phyloP scores from a whole-genome alignment of 2,888 invertebrate genomes.

The Arctia plantaginis region DNA sequence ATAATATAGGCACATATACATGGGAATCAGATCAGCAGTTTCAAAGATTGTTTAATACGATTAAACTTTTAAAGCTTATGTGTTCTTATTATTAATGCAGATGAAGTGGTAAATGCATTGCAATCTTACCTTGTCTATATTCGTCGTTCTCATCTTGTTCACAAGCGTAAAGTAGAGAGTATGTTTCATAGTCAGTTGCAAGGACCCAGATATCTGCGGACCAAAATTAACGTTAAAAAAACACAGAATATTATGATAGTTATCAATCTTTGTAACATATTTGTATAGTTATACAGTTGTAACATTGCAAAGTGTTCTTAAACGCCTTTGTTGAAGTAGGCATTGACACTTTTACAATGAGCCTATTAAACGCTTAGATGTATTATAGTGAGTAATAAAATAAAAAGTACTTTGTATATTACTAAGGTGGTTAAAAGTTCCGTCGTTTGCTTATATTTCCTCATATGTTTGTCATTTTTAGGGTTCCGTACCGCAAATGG shows the following conservation, averaged over 20 bases:
- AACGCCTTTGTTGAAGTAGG: neutral
- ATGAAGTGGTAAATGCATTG: neutral
- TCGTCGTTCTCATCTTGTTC: conserved; percentile 63
- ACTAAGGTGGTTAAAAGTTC: neutral
- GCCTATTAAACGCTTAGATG: neutral
- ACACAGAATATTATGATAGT: neutral
- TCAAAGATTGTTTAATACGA: neutral
- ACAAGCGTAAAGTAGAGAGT: conserved; percentile 76
- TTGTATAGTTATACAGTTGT: neutral
- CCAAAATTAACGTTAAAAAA: conserved; percentile 9
- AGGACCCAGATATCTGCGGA: conserved; percentile 73
- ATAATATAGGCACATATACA: too few relatives aligned
- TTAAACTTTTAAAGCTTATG: neutral
- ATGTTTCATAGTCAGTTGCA: conserved; percentile 73
- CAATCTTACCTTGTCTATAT: conserved; percentile 66
- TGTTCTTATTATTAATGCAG: neutral
- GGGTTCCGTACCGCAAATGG: too few relatives aligned
- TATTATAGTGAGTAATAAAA: neutral
- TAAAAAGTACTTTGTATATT: neutral
- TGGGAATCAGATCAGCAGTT: neutral
- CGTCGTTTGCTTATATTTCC: neutral
- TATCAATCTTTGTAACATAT: neutral
- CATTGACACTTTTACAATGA: neutral
- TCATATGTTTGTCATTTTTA: neutral
- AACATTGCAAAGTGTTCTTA: neutral